phyloP scores from a whole-genome alignment of 2,113 vertebrate species.

The Telmatochromis brachygnathus region DNA sequence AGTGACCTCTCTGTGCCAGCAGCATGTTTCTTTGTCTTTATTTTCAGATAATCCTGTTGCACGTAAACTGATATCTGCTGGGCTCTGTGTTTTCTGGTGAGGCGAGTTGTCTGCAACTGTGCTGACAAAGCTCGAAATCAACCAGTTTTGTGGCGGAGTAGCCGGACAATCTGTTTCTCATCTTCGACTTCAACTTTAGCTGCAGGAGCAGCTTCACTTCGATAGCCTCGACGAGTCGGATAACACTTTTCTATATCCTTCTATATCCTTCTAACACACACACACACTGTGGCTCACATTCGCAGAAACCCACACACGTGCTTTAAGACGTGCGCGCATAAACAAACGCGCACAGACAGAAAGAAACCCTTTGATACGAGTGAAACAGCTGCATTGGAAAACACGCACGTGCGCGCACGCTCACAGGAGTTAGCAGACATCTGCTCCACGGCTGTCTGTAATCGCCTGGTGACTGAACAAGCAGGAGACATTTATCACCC shows the following conservation, averaged over 20 bases:
- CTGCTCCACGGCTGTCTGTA: conserved; percentile 35
- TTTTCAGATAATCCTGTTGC: not conserved
- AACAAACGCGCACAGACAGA: not conserved
- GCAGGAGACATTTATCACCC: conserved; percentile 56
- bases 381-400: not conserved
- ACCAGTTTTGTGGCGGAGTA: not conserved
- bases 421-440: conserved; percentile 9
- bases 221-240: conserved; percentile 34
- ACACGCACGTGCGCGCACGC: not conserved
- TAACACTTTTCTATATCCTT: not conserved
- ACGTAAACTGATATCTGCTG: not conserved
- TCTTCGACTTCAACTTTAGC: conserved; percentile 23
- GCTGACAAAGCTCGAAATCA: conserved; percentile 24
- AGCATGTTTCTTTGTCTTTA: not conserved
- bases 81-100: not conserved
- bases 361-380: not conserved
- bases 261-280: not conserved
- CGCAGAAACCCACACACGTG: not conserved
- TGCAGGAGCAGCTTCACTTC: conserved; percentile 35
- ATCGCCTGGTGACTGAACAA: conserved; percentile 47
- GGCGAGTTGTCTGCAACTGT: not conserved
- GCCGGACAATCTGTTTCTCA: conserved; percentile 38
- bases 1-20: not conserved
- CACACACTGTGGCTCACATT: not conserved
- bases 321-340: not conserved